Evolutionary conservation across 2,888 invertebrate species (phyloP), one percentile per base, ranked within the genome.

Genomic region (Drymonia ruficornis): DNA sequence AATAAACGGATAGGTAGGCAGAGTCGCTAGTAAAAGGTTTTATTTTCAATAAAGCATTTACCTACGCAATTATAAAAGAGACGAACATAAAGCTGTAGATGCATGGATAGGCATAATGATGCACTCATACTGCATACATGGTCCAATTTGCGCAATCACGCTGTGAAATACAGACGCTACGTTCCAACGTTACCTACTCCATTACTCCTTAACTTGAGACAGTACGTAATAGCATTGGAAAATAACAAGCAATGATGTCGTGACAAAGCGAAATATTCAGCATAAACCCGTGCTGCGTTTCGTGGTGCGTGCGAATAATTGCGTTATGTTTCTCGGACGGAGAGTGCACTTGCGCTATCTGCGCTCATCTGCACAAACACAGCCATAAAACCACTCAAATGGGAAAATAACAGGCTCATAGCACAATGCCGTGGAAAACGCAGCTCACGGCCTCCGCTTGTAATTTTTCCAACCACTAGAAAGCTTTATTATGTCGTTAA

Each of bases 381-480:
- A 76, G 83, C 80, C 81, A 89, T 91, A 91, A 90, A 91, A 88
- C 82, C 85, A 80, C 81, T 90, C 86, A 88, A 90, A 91, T 91
- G 91, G 84, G 91, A 91, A 91, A 92, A 91, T 91, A 90, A 89
- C 91, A 89, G 90, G 86, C 83, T 87, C 87, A 80, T 79, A 78
- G 78, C 70, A 90, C 91, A 90, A 89, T 88, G 81, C 86, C 79
- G 80, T 90, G 86, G 90, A 90, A 91, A 91, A 89, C 78, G 77
- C 68, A 76, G 66, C 76, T 72, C 80, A 71, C 67, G 70, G 72
- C 70, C 70, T 65, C 66, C 65, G 66, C 62, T 60, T 69, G 75
- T 78, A 80, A 84, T 83, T 89, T 89, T 89, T 86, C 87, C 83
- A 73, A 81, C 77, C 68, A 74, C 74, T 83, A 85, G 89, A 89